phyloP scores from a whole-genome alignment of 2,113 vertebrate species.

The Xenopus laevis region DNA sequence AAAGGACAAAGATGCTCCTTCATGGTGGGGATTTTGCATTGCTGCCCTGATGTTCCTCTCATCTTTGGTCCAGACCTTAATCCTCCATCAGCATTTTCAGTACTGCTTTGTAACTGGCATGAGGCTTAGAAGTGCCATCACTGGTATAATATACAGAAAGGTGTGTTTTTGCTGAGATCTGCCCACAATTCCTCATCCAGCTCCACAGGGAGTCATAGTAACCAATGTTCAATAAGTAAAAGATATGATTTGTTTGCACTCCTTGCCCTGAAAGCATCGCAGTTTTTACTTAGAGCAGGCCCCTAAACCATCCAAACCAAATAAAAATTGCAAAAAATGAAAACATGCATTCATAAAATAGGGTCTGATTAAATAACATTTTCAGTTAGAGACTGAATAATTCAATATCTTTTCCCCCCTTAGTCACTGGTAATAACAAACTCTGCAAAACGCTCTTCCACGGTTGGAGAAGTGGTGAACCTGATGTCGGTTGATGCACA shows the following conservation, averaged over 20 bases:
- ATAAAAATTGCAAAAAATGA: no score
- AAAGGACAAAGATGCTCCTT: conserved; percentile 66
- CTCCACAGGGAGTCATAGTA: no score
- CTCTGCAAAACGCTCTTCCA: conserved; percentile 82
- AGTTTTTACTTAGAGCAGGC: no score
- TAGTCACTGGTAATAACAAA: conserved; percentile 90
- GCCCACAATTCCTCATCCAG: neutral
- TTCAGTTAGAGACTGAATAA: no score
- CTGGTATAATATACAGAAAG: conserved; percentile 90
- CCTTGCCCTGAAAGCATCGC: no score
- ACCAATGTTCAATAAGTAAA: no score
- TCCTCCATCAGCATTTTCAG: conserved; percentile 86
- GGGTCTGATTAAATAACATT: no score
- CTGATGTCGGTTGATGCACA: conserved; percentile 96
- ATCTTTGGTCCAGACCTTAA: conserved; percentile 79
- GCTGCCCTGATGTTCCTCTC: conserved; percentile 86
- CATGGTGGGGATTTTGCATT: conserved; percentile 89
- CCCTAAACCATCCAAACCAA: no score
- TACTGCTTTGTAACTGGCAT: conserved; percentile 82
- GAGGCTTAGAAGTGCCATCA: conserved; percentile 80
- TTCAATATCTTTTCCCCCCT: no score
- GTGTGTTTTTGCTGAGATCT: conserved; percentile 54
- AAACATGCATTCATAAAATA: no score
- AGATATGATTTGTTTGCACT: no score
- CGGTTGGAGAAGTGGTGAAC: conserved; percentile 91